A percentile compares a stretch with the other conserved stretches of the same genome.
These are phyloP conservation scores for Vulpes lagopus DNA, from an alignment of 2,113 vertebrate species.

Conservation along the genomic window DNA sequence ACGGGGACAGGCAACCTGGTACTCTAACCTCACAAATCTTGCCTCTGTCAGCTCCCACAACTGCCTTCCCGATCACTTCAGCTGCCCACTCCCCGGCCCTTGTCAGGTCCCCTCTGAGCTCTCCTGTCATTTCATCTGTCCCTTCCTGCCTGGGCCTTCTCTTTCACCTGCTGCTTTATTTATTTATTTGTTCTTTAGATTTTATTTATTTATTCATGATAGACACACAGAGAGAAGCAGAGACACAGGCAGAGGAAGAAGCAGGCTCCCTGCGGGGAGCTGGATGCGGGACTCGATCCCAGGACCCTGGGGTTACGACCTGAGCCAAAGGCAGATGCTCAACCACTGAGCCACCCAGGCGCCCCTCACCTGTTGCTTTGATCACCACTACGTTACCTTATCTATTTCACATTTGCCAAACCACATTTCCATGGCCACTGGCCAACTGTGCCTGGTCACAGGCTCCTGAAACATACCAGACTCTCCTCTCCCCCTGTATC, in stretches of 20 bases:
- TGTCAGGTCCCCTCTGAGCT: not conserved
- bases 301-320: too few species aligned
- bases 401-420: not conserved
- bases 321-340: too few species aligned
- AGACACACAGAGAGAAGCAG: too few species aligned
- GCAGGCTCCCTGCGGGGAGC: too few species aligned
- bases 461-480: not conserved
- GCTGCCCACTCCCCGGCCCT: not conserved
- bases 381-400: not conserved
- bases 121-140: not conserved
- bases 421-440: not conserved
- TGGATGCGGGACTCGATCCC: too few species aligned
- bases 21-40: not conserved
- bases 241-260: too few species aligned
- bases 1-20: not conserved
- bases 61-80: not conserved
- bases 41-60: not conserved
- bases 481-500: not conserved
- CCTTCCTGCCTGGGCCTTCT: not conserved
- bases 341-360: too few species aligned
- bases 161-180: too few species aligned
- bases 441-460: not conserved
- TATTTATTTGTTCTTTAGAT: too few species aligned
- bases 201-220: too few species aligned
- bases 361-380: not conserved